Base-by-base conservation (phyloP, 2,113 vertebrate species). In the Mixornis gularis region DNA sequence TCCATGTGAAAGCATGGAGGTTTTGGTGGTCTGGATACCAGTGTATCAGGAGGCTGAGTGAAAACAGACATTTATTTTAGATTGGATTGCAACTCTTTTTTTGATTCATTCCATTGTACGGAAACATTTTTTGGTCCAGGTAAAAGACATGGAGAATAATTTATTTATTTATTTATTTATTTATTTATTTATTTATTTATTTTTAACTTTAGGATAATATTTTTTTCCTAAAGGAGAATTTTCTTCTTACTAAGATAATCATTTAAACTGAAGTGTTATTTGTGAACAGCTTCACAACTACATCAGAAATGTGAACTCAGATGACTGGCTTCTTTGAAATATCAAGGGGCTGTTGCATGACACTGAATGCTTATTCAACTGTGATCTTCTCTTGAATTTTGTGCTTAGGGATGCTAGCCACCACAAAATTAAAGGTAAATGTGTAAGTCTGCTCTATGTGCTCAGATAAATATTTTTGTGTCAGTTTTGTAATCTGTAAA, bases 401-500 rank as follows among this genome's bases (percentile, higher is more conserved):
- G 13, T 53, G 5, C 30, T 62, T 56, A 55, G 18, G 3, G 5
- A 41, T 44, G 5, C 6, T 74, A 52, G 11, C 4, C 24, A 69
- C 11, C 6, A 44, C 53, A 32, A 69, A 5, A 19, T 41, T 72
- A 9, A 12, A 41, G 13, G 4, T 12, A 25, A 65, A 83, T 29
- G 0, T 46, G 5, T 59, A 21, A 5, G 2, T 34, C 30, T 84
- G 8, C 30, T 59, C 30, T 80, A 7, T 3, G 0, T 55, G 22
- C 30, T 65, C 32, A 79, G 30, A 38, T 44, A 78, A 74, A 59
- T 2, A 3, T 38, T 66, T 80, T 32, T 38, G 7, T 43, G 24
- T 21, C 46, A 70, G 18, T 55, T 90, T 80, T 49, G 9, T 41
- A 18, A 62, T 66, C 10, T 53, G 15, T 26, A 65, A 83, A 43